A percentile compares a stretch with the other conserved stretches of the same genome.
phyloP scores from a whole-genome alignment of 2,888 invertebrate genomes.

The Apodemia mormo region DNA sequence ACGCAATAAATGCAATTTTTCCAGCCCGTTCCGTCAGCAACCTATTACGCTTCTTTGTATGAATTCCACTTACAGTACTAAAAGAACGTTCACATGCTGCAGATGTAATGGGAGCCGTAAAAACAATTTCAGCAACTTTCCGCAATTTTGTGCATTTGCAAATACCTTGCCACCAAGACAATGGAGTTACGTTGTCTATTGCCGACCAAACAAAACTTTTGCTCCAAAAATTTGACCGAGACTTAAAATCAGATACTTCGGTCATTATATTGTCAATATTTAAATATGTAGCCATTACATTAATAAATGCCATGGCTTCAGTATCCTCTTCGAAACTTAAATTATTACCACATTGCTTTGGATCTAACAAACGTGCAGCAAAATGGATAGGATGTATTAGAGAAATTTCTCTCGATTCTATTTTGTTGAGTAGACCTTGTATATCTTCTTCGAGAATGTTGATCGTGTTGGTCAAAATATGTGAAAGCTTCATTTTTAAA shows the following conservation, averaged over 20 bases:
- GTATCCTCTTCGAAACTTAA: conserved; percentile 17
- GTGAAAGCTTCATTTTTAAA: too few species aligned
- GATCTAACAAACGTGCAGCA: conserved; percentile 13
- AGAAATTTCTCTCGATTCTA: background rate
- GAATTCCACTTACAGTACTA: conserved; percentile 34
- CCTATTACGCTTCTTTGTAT: conserved; percentile 38
- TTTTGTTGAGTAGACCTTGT: background rate
- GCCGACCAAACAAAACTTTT: conserved; percentile 9
- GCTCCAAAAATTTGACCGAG: background rate
- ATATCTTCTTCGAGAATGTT: too few species aligned
- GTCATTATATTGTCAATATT: conserved; percentile 19
- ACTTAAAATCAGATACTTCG: conserved; percentile 17
- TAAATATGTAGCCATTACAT: conserved; percentile 16
- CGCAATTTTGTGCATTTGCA: conserved; percentile 29
- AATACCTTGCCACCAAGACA: conserved; percentile 21
- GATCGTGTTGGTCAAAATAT: too few species aligned
- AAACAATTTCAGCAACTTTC: conserved; percentile 35
- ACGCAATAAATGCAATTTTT: conserved; percentile 31
- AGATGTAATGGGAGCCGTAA: conserved; percentile 39
- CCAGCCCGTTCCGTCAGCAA: conserved; percentile 34
- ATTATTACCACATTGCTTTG: conserved; percentile 8
- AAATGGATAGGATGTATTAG: background rate
- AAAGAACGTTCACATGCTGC: conserved; percentile 36
- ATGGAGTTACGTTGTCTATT: conserved; percentile 25
- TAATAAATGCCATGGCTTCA: conserved; percentile 12